These are phyloP conservation scores for Microctonus brassicae DNA, from an alignment of 2,888 invertebrate species.

Conservation along the genomic window DNA sequence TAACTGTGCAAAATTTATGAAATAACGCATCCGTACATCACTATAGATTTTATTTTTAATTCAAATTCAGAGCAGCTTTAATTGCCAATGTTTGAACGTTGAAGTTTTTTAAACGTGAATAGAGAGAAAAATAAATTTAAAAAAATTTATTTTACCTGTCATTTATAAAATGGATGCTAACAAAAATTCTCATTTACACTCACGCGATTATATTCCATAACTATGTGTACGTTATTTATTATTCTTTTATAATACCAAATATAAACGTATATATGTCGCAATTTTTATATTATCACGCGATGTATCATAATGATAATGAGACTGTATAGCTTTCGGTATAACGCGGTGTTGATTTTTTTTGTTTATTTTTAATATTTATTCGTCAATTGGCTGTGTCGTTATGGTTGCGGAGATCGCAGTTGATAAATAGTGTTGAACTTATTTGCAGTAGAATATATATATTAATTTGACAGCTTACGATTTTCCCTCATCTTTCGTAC, in stretches of 20 bases:
- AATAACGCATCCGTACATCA: background rate
- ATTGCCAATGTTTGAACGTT: background rate
- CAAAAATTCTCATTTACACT: constrained; percentile 28
- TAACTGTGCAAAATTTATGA: constrained; percentile 14
- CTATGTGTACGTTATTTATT: constrained; percentile 21
- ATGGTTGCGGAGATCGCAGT: constrained; percentile 70
- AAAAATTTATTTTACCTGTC: background rate
- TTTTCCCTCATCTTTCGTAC: constrained; percentile 55
- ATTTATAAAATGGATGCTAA: constrained; percentile 21
- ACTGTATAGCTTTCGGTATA: constrained; percentile 19
- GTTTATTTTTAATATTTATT: constrained; percentile 24
- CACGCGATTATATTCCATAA: constrained; percentile 18
- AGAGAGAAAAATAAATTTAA: too few relatives aligned
- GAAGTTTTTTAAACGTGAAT: background rate
- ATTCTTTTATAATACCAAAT: constrained; percentile 5
- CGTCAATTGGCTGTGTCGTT: constrained; percentile 57
- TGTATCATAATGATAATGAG: background rate
- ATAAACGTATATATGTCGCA: background rate
- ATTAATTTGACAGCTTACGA: constrained; percentile 69
- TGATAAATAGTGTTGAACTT: constrained; percentile 68
- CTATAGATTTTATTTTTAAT: constrained; percentile 11
- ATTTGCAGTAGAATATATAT: constrained; percentile 70
- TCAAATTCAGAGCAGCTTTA: background rate
- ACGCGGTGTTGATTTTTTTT: constrained; percentile 21
- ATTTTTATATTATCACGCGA: constrained; percentile 5